Percentiles rank a stretch among this genome's conserved stretches.
These are phyloP conservation scores for Mormyrus proboscirostris DNA, from an alignment of 2,797 vertebrate species.

Conservation along the genomic window DNA sequence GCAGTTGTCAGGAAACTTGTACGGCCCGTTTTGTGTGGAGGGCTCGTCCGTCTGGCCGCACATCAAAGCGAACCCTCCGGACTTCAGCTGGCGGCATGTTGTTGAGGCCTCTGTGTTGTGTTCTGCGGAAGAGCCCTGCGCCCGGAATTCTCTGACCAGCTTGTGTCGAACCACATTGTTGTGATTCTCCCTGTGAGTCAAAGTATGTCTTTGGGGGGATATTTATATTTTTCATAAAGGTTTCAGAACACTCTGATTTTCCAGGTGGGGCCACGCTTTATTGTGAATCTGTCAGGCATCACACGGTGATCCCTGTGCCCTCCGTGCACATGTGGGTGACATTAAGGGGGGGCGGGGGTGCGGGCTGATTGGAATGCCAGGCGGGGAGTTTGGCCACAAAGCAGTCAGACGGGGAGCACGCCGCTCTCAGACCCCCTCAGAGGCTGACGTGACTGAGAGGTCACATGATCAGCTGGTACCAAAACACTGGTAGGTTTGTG, in stretches of 20 bases:
- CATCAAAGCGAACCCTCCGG: conserved; percentile 5
- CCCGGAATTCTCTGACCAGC: not conserved
- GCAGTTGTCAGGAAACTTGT: not conserved
- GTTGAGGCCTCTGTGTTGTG: not conserved
- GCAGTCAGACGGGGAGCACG: not conserved
- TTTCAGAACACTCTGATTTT: conserved; percentile 4
- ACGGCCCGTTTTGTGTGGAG: conserved; percentile 11
- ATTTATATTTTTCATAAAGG: conserved; percentile 24
- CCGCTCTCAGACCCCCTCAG: not conserved
- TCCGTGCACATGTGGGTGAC: not conserved
- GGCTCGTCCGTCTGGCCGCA: not conserved
- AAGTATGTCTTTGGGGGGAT: conserved; percentile 2
- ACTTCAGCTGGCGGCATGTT: not conserved
- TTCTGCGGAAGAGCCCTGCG: not conserved
- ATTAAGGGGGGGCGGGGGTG: not conserved
- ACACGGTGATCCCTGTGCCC: not conserved
- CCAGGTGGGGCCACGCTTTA: not conserved
- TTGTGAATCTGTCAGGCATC: conserved; percentile 15
- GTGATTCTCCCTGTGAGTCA: conserved; percentile 12
- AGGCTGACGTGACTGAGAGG: not conserved
- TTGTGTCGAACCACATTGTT: conserved; percentile 16
- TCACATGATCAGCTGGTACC: not conserved
- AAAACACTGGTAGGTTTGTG: not conserved
- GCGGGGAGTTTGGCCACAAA: not conserved
- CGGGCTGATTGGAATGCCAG: conserved; percentile 8